These are phyloP conservation scores for Strigamia transsilvanica DNA, from an alignment of 2,888 invertebrate genomes.

Conservation along the genomic window DNA sequence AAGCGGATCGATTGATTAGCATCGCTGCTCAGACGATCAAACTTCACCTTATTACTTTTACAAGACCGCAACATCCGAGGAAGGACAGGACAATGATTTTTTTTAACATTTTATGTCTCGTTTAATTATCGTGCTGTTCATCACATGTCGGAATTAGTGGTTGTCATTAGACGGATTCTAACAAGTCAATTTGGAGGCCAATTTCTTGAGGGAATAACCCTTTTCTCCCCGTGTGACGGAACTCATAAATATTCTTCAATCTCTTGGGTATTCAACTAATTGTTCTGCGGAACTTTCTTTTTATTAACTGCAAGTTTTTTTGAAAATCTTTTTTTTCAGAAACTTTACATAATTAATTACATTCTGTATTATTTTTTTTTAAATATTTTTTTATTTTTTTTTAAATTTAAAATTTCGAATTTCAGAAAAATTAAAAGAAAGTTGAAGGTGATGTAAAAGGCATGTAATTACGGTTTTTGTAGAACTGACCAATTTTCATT, in stretches of 20 bases:
- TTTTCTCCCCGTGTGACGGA: constrained; percentile 17
- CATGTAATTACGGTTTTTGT: not conserved
- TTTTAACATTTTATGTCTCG: not conserved
- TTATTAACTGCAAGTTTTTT: not conserved
- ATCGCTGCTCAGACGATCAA: not conserved
- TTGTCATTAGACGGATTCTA: not conserved
- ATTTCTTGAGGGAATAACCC: constrained; percentile 19
- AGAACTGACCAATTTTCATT: constrained; percentile 27
- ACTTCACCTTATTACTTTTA: not conserved
- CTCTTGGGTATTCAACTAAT: not conserved
- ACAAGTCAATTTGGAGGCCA: constrained; percentile 23
- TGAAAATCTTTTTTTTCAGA: not conserved
- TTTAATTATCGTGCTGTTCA: constrained; percentile 14
- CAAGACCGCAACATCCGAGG: not conserved
- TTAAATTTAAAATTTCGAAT: not conserved
- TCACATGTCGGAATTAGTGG: constrained; percentile 15
- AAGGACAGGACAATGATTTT: not conserved
- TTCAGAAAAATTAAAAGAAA: not conserved
- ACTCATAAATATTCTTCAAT: not conserved
- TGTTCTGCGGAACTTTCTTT: not conserved
- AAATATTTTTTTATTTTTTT: no score
- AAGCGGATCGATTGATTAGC: constrained; percentile 18
- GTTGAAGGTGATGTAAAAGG: not conserved
- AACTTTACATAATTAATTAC: not conserved
- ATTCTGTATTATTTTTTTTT: no score